Conservation (phyloP, 2,888 invertebrate genomes). For the Scaptomyza flava region DNA sequence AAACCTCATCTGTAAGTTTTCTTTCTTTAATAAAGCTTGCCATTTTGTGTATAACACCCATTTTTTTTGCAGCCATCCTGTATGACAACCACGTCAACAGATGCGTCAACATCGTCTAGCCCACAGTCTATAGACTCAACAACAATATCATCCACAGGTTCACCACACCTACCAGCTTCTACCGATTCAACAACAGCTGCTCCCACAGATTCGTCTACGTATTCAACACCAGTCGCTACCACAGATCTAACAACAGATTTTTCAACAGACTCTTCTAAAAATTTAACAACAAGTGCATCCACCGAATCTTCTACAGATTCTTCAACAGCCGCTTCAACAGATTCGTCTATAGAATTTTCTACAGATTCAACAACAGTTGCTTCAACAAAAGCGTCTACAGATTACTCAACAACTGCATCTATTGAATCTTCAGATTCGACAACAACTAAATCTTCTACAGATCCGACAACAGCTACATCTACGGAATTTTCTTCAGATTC, state of each 20-base stretch:
- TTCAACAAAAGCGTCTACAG: conserved; percentile 2
- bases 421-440: neutral
- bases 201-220: conserved; percentile 5
- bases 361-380: conserved; percentile 6
- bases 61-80: conserved; percentile 42
- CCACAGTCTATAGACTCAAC: neutral
- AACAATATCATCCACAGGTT: neutral
- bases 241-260: neutral
- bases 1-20: conserved; percentile 37
- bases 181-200: conserved; percentile 6
- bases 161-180: neutral
- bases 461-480: neutral
- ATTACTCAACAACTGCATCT: conserved; percentile 2
- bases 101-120: neutral
- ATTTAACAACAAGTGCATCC: neutral
- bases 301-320: neutral
- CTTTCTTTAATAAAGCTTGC: neutral
- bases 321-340: conserved; percentile 3
- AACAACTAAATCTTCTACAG: neutral
- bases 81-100: conserved; percentile 8
- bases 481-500: too few relatives aligned
- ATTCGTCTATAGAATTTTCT: neutral
- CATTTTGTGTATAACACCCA: neutral
- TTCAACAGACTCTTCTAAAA: conserved; percentile 5
- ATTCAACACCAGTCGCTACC: neutral